phyloP scores from a whole-genome alignment of 1,140 invertebrate species.

The Cecropterus lyciades region DNA sequence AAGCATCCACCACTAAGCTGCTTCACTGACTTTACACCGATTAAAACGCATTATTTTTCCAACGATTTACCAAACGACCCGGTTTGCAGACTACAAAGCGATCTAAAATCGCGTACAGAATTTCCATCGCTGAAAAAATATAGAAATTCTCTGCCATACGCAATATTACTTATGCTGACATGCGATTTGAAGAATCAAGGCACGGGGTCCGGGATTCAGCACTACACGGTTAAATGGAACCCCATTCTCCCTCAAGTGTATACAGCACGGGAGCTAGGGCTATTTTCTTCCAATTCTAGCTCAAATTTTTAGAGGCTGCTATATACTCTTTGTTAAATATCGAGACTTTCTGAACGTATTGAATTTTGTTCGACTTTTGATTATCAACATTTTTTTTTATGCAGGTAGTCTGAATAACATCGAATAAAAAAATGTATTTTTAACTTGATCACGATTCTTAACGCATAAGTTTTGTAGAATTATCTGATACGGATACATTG shows the following conservation, averaged over 20 bases:
- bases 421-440: too few species aligned
- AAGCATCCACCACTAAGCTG: too few species aligned
- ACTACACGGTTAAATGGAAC: conserved; percentile 30
- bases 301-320: neutral
- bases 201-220: neutral
- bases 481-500: too few species aligned
- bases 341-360: neutral
- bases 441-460: too few species aligned
- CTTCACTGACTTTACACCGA: too few species aligned
- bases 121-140: neutral
- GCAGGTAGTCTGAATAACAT: too few species aligned
- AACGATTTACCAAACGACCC: too few species aligned
- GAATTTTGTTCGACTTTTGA: too few species aligned
- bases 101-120: neutral
- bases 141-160: neutral
- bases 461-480: too few species aligned
- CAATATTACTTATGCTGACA: conserved; percentile 14
- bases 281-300: neutral
- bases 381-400: too few species aligned
- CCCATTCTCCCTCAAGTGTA: conserved; percentile 32
- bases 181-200: neutral
- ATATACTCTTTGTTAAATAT: neutral
- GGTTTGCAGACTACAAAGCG: too few species aligned
- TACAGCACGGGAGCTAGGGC: conserved; percentile 2
- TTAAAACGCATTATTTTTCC: too few species aligned